Evolutionary conservation across 2,797 vertebrate genomes (phyloP).

Genomic region (Enteromius argenteus): DNA sequence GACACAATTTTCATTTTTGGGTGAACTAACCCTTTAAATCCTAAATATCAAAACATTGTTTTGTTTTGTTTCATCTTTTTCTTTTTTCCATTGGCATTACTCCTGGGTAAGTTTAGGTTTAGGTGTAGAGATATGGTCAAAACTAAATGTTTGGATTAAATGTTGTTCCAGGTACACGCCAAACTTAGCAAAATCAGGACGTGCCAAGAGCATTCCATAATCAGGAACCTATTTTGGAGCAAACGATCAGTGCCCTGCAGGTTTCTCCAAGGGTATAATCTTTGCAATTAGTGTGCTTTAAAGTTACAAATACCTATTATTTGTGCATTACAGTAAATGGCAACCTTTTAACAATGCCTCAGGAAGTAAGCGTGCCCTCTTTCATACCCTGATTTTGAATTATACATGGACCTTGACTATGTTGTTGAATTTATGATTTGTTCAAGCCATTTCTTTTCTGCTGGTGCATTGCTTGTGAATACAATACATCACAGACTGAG

Average conservation of each 20-base stretch:
- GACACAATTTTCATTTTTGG: too few species aligned
- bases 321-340: conserved; percentile 9
- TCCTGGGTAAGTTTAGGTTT: too few species aligned
- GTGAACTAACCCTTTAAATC: too few species aligned
- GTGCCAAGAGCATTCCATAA: too few species aligned
- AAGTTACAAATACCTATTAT: not conserved
- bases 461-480: not conserved
- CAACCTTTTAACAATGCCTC: not conserved
- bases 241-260: conserved; percentile 19
- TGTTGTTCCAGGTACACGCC: too few species aligned
- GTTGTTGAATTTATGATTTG: conserved; percentile 7
- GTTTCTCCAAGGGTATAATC: conserved; percentile 10
- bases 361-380: not conserved
- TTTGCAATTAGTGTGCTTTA: conserved; percentile 4
- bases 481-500: conserved; percentile 1
- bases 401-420: conserved; percentile 7
- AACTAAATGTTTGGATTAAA: too few species aligned
- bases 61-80: too few species aligned
- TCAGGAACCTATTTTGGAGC: conserved; percentile 2
- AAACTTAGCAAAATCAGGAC: too few species aligned
- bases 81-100: too few species aligned
- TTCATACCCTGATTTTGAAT: conserved; percentile 13
- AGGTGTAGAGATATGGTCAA: too few species aligned
- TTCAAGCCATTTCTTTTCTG: not conserved
- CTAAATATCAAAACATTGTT: too few species aligned